Evolutionary conservation across 2,888 invertebrate species (phyloP).

Genomic region (Therioaphis trifolii): DNA sequence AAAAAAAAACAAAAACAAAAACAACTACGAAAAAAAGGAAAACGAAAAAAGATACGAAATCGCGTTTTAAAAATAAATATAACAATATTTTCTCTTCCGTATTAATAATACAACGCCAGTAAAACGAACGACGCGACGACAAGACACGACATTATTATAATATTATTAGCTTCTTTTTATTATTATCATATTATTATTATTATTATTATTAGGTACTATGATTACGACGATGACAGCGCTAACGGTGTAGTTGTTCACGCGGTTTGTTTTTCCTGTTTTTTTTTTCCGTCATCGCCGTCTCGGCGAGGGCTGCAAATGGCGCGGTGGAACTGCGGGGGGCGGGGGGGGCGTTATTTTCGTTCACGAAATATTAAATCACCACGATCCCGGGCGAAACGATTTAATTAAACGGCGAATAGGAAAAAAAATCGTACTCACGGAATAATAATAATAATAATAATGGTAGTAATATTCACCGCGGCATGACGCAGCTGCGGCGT

Average conservation of each 20-base stretch:
- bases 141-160: not conserved
- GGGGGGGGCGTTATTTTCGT: not conserved
- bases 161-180: conserved; percentile 25
- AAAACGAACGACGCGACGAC: not conserved
- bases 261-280: not conserved
- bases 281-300: not conserved
- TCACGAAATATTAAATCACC: conserved; percentile 10
- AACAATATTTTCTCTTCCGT: not conserved
- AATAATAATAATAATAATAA: too few species aligned
- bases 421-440: too few species aligned
- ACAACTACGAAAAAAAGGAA: not conserved
- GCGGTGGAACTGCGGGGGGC: not conserved
- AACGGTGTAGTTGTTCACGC: not conserved
- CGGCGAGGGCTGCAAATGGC: not conserved
- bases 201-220: not conserved
- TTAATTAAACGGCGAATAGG: too few species aligned
- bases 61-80: conserved; percentile 11
- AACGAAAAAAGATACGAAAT: not conserved
- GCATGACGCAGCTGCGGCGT: too few species aligned
- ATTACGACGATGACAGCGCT: not conserved
- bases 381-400: too few species aligned
- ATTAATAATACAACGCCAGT: not conserved
- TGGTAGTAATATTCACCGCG: too few species aligned
- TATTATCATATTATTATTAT: not conserved
- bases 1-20: too few species aligned